Evolutionary conservation across 2,888 invertebrate genomes (phyloP).

Genomic region (Nomada hirtipes): DNA sequence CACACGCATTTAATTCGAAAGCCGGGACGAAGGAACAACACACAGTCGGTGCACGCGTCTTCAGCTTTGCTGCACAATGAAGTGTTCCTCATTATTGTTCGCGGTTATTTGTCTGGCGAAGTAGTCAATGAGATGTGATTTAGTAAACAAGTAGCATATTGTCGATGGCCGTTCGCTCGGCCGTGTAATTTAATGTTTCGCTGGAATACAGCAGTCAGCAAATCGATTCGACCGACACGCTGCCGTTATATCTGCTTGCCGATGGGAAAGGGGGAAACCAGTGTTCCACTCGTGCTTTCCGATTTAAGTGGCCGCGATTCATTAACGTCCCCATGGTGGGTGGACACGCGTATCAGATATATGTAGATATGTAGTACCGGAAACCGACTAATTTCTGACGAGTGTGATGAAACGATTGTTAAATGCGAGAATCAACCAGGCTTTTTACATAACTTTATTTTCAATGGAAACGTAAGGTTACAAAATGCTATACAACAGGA

Average conservation of each 20-base stretch:
- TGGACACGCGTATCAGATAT: not conserved
- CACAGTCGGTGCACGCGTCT: slow-evolving; percentile 74
- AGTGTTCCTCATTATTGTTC: slow-evolving; percentile 77
- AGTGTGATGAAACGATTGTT: slow-evolving; percentile 10
- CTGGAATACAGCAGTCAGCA: slow-evolving; percentile 29
- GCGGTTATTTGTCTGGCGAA: slow-evolving; percentile 74
- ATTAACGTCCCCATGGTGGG: not conserved
- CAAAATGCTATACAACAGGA: too few species aligned
- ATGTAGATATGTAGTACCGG: not conserved
- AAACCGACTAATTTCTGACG: slow-evolving; percentile 7
- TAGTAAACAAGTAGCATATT: slow-evolving; percentile 83
- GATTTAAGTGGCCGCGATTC: slow-evolving; percentile 43
- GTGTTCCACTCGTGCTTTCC: slow-evolving; percentile 14
- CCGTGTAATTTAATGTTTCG: slow-evolving; percentile 77
- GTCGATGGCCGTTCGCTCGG: slow-evolving; percentile 75
- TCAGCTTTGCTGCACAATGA: slow-evolving; percentile 78
- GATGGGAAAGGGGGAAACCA: slow-evolving; percentile 23
- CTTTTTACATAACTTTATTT: not conserved
- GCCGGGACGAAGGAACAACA: slow-evolving; percentile 5
- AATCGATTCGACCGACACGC: slow-evolving; percentile 42
- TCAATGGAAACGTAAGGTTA: too few species aligned
- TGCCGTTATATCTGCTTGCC: slow-evolving; percentile 11
- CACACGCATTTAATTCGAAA: not conserved
- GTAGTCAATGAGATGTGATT: slow-evolving; percentile 77
- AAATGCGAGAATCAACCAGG: not conserved